phyloP scores from a whole-genome alignment of 2,797 vertebrate genomes.

The Trachops cirrhosus region DNA sequence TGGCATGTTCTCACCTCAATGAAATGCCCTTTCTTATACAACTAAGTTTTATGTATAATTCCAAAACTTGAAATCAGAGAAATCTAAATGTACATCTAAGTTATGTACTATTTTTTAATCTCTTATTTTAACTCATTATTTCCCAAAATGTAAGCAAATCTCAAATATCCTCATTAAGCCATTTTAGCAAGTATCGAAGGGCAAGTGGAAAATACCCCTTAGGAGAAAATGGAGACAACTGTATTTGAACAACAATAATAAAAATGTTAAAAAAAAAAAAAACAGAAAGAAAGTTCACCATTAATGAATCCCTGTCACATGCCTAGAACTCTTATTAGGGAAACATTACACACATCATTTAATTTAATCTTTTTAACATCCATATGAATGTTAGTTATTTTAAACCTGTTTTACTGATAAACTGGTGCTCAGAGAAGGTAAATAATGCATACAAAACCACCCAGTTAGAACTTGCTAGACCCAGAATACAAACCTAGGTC shows the following conservation, averaged over 20 bases:
- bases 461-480: background rate
- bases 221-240: background rate
- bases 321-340: background rate
- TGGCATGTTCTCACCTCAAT: background rate
- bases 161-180: background rate
- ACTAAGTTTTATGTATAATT: background rate
- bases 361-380: background rate
- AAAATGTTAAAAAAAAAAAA: too few species aligned
- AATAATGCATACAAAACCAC: background rate
- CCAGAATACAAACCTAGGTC: background rate
- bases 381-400: background rate
- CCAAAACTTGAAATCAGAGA: background rate
- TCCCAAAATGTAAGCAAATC: background rate
- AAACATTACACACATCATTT: background rate
- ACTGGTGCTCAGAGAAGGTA: background rate
- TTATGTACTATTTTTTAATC: background rate
- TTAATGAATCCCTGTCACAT: background rate
- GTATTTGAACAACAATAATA: too few species aligned
- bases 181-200: background rate
- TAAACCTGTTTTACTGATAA: background rate
- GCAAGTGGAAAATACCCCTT: background rate
- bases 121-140: background rate
- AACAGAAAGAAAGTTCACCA: background rate
- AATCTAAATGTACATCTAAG: background rate
- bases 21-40: background rate